These are phyloP conservation scores for Danaus melanippus DNA, from an alignment of 1,140 invertebrate genomes.

Conservation along the genomic window DNA sequence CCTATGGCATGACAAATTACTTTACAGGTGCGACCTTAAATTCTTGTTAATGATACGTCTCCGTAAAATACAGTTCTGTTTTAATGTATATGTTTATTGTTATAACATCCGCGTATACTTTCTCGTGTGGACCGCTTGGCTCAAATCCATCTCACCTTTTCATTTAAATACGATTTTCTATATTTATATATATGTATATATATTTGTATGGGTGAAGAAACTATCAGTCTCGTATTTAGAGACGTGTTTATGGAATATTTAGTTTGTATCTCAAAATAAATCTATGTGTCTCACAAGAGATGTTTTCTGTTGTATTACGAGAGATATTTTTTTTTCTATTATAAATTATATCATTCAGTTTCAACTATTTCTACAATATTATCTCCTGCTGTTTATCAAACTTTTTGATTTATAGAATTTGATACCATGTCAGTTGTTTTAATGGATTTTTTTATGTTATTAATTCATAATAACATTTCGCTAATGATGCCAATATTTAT, in stretches of 20 bases:
- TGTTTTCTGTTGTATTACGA: background rate
- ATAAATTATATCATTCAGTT: slow-evolving; percentile 2
- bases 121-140: slow-evolving; percentile 40
- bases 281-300: background rate
- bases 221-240: too few species aligned
- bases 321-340: slow-evolving; percentile 1
- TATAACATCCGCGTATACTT: slow-evolving; percentile 19
- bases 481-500: too few species aligned
- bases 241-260: slow-evolving; percentile 9
- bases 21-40: too few species aligned
- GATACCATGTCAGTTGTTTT: too few species aligned
- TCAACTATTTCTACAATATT: too few species aligned
- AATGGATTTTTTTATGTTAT: too few species aligned
- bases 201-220: background rate
- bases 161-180: slow-evolving; percentile 2
- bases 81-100: slow-evolving; percentile 16
- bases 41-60: background rate
- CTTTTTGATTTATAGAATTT: too few species aligned
- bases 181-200: slow-evolving; percentile 5
- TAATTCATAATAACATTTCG: too few species aligned
- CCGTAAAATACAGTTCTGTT: slow-evolving; percentile 1
- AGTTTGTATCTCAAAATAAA: background rate
- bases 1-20: too few species aligned
- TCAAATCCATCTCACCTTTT: slow-evolving; percentile 26
- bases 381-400: too few species aligned